These are phyloP conservation scores for Pipistrellus kuhlii DNA, from an alignment of 2,797 vertebrate species.

Conservation along the genomic window DNA sequence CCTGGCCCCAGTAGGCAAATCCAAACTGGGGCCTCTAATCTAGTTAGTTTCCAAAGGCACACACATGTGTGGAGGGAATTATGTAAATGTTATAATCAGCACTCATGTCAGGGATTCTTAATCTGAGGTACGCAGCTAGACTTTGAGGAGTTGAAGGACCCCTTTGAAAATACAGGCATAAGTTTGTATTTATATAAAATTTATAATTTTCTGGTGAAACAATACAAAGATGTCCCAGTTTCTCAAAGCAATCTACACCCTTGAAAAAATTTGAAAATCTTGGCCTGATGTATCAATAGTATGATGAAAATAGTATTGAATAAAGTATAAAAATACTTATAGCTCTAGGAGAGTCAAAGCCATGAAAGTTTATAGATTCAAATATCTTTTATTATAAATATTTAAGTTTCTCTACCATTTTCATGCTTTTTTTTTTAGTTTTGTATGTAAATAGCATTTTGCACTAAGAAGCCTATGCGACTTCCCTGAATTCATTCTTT, in stretches of 20 bases:
- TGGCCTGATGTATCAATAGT: not conserved
- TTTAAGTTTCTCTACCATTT: constrained; percentile 13
- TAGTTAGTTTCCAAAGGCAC: not conserved
- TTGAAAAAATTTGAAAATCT: not conserved
- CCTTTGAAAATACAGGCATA: not conserved
- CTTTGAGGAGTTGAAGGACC: not conserved
- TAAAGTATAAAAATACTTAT: not conserved
- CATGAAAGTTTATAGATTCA: not conserved
- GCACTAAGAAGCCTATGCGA: not conserved
- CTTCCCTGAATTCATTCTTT: not conserved
- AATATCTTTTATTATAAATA: not conserved
- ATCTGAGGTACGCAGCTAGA: not conserved
- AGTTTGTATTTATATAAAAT: not conserved
- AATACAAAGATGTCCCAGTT: not conserved
- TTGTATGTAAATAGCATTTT: not conserved
- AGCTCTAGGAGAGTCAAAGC: not conserved
- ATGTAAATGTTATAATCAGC: not conserved
- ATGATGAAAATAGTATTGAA: not conserved
- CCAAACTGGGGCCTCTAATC: not conserved
- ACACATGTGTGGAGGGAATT: not conserved
- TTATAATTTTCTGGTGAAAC: not conserved
- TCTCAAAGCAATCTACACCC: not conserved
- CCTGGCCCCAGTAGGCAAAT: not conserved
- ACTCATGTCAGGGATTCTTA: not conserved
- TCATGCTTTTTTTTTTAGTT: not conserved